Evolutionary conservation across 2,113 vertebrate genomes (phyloP).

Genomic region (Peromyscus californicus): DNA sequence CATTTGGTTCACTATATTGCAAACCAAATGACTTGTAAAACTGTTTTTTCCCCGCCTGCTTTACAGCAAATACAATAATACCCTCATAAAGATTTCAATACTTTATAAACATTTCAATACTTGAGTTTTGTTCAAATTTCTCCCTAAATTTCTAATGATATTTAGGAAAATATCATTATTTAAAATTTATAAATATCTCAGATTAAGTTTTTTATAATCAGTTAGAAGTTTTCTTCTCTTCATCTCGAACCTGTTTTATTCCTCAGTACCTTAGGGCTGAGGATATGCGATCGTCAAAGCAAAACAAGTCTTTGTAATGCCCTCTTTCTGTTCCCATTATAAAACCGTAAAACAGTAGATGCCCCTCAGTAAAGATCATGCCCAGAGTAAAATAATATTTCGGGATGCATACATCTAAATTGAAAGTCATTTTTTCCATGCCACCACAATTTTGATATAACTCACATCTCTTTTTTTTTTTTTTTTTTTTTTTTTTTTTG

Average conservation of each 20-base stretch:
- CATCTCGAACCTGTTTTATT: not conserved
- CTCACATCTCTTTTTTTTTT: no score
- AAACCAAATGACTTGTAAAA: constrained; percentile 84
- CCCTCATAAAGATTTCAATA: not conserved
- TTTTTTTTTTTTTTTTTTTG: no score
- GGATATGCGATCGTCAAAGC: not conserved
- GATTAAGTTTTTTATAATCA: not conserved
- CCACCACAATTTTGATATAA: not conserved
- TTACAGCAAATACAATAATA: constrained; percentile 62
- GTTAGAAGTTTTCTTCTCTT: not conserved
- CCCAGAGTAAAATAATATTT: not conserved
- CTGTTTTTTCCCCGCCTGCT: constrained; percentile 71
- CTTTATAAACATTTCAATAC: not conserved
- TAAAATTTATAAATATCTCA: not conserved
- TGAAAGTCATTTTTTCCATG: not conserved
- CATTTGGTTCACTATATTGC: constrained; percentile 85
- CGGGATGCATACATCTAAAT: not conserved
- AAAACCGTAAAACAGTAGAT: not conserved
- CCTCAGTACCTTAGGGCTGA: not conserved
- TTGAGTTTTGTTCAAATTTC: constrained; percentile 46
- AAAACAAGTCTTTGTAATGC: not conserved
- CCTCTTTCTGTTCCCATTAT: not conserved
- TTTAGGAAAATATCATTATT: not conserved
- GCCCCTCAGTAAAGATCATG: not conserved
- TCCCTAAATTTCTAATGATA: constrained; percentile 14